These are phyloP conservation scores for Pseudobourletiella spinata DNA, from an alignment of 1,140 invertebrate species.

Conservation along the genomic window DNA sequence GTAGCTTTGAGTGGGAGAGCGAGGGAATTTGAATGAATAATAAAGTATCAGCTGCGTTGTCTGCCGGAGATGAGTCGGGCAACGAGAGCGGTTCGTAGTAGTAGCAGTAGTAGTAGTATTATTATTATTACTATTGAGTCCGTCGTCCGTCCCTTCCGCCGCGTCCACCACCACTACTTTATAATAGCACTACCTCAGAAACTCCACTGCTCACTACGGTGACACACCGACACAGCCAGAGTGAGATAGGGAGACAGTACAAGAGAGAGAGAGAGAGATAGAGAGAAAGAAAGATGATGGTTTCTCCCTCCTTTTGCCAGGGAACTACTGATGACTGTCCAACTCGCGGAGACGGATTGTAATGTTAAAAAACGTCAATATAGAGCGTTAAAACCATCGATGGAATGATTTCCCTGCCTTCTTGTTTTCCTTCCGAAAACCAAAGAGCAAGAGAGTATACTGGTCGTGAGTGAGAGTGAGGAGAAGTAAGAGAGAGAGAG, in stretches of 20 bases:
- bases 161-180: too few relatives aligned
- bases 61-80: too few relatives aligned
- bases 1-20: not conserved
- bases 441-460: not conserved
- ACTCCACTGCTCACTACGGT: too few relatives aligned
- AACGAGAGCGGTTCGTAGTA: too few relatives aligned
- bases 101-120: too few relatives aligned
- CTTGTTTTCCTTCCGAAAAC: not conserved
- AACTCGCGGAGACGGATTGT: not conserved
- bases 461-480: not conserved
- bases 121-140: too few relatives aligned
- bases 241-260: not conserved
- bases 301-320: too few relatives aligned
- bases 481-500: not conserved
- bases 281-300: too few relatives aligned
- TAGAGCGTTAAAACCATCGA: not conserved
- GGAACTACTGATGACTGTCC: not conserved
- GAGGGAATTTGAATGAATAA: not conserved
- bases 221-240: not conserved
- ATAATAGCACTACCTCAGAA: too few relatives aligned
- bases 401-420: not conserved
- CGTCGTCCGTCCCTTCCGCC: too few relatives aligned
- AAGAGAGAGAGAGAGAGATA: too few relatives aligned
- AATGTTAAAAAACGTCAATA: not conserved
- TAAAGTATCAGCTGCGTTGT: not conserved